Evolutionary conservation across 2,797 vertebrate genomes (phyloP).

Genomic region (Xerus rutilus): DNA sequence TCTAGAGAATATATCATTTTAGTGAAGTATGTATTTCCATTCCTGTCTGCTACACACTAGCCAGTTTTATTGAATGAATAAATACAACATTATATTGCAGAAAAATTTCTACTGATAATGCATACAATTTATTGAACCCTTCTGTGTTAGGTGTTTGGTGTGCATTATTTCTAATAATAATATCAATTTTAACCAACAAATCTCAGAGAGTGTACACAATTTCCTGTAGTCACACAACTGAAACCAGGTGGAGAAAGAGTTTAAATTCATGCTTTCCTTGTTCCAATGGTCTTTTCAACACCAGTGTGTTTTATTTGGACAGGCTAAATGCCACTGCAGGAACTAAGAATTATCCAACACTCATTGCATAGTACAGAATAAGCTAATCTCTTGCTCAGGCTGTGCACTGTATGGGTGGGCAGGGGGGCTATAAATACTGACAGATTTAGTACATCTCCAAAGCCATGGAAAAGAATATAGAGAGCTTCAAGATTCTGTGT

Average conservation of each 20-base stretch:
- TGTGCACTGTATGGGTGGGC: fast-evolving
- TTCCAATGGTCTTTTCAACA: neutral
- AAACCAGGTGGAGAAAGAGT: neutral
- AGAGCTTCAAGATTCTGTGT: neutral
- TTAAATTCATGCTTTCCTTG: neutral
- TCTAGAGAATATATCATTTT: neutral
- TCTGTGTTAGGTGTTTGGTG: neutral
- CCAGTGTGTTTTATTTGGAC: neutral
- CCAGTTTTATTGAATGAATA: neutral
- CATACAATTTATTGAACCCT: neutral
- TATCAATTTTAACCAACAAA: neutral
- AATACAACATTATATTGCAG: neutral
- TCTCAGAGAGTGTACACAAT: neutral
- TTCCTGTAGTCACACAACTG: neutral
- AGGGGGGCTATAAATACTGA: neutral
- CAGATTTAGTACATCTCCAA: too few species aligned
- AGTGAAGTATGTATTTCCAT: neutral
- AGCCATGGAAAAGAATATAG: neutral
- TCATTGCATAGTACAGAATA: neutral
- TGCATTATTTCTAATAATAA: neutral
- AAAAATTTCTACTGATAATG: neutral
- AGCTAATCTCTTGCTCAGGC: neutral
- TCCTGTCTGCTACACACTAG: neutral
- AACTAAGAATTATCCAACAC: neutral
- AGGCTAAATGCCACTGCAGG: neutral